Base-by-base conservation (phyloP, 2,113 vertebrate species). In the Xiphias gladius region DNA sequence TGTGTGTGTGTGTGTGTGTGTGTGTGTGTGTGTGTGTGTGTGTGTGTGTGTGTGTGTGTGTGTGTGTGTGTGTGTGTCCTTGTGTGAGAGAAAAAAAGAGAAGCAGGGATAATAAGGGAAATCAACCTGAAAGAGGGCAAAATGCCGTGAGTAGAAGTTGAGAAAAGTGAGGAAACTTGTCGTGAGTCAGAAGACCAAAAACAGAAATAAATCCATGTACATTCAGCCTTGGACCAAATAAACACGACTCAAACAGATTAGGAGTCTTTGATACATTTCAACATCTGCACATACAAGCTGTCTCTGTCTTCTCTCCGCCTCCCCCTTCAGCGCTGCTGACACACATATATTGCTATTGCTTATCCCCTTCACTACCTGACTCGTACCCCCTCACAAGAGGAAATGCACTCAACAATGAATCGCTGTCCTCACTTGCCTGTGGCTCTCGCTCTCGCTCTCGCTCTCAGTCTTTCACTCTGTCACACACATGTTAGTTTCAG, bases 401-500 rank as follows among this genome's bases (percentile, higher is more conserved):
- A 90, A 90, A 73, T 57, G 35, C 62, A 46, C 19, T 77, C 28
- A 30, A 16, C 48, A 72, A 14, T 67, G 32, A 73, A 19, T 55
- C 1, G n/a, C 43, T 57, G 54, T 65, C 8, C 67, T 72, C 74
- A 48, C 76, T 59, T 52, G 41, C 19, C 41, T 76, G 35, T 70
- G 26, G 20, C 43, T 68, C 52, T 1, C n/a, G 20, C 62, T 30
- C 10, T 32, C 59, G 65, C 67, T 48, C 30, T 64, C 48, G 39
- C 55, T 77, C 63, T 75, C 35, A 43, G 46, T 73, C 71, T 65
- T 39, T 37, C 80, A 58, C 28, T 28, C 19, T 71, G 64, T 82
- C 61, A 48, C 61, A 76, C 58, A 57, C 73, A 62, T 5, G 46
- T 58, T 81, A 73, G 28, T 73, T 82, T 83, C 46, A 72, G 46